These are phyloP conservation scores for Patiria pectinifera DNA, from an alignment of 53 echinoderm and acorn worm genomes.

Conservation along the genomic window DNA sequence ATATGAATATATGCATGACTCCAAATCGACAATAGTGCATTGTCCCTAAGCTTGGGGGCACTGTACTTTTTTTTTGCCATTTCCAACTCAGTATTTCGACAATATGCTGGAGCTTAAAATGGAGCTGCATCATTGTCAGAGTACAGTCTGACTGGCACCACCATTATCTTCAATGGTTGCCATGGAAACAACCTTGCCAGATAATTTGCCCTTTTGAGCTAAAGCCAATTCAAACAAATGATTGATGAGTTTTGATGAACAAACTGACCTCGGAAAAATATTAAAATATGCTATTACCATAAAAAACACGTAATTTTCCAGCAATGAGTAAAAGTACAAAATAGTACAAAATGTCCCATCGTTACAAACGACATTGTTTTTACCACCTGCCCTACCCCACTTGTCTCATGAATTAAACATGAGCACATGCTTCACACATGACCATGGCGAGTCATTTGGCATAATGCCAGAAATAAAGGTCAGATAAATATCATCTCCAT, in stretches of 20 bases:
- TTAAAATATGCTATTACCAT: not conserved
- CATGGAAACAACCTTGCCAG: constrained; percentile 43
- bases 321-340: too few relatives aligned
- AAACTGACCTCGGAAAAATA: not conserved
- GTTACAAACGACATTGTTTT: too few relatives aligned
- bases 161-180: not conserved
- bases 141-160: not conserved
- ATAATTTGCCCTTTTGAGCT: not conserved
- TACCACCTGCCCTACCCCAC: too few relatives aligned
- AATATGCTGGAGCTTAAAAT: not conserved
- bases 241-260: not conserved
- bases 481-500: too few relatives aligned
- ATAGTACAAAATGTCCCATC: too few relatives aligned
- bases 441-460: not conserved
- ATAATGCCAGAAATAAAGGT: not conserved
- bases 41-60: not conserved
- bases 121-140: not conserved
- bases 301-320: too few relatives aligned
- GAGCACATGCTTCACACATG: too few relatives aligned
- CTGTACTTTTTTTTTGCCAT: not conserved
- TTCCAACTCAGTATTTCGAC: not conserved
- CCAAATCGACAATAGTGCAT: not conserved
- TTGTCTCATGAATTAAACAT: too few relatives aligned
- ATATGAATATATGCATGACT: not conserved
- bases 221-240: constrained; percentile 1